Evolutionary conservation across 2,888 invertebrate species (phyloP), one percentile per base, ranked within the genome.

Genomic region (Apamea monoglypha): DNA sequence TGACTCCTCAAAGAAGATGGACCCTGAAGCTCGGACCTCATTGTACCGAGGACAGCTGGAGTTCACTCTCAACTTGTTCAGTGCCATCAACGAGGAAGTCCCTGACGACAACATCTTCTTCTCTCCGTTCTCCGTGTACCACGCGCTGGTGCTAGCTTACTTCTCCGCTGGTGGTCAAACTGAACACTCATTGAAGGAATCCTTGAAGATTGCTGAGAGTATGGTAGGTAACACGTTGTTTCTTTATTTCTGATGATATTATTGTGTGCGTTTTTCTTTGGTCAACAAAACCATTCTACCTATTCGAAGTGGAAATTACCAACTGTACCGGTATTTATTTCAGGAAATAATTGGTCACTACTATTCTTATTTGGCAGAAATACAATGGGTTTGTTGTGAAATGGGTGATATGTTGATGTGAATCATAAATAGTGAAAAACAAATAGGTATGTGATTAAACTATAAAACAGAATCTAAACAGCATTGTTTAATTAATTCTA

Each of bases 91-190:
- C 87, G 95, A 97, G 77, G 97, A 97, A 32, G 97, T 97, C 85
- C 97, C 98, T 0, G 96, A 97, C 66, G 98, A 98, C 87, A 99
- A 99, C 93, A 95, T 99, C 64, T 98, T 99, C 97, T 98, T 98
- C 94, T 99, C 99, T 12, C 99, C 99, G 0, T 98, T 98, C 95
- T 99, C 98, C 87, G 98, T 99, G 25, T 98, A 98, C 92, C 98
- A 98, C 89, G 98, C 98, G 0, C 92, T 99, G 56, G 93, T 98
- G 72, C 95, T 99, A 83, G 98, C 98, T 1, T 99, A 98, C 92
- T 98, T 98, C 91, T 98, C 98, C 0, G 96, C 98, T 1, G 97
- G 97, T 1, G 98, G 98, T 25, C 97, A 97, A 74, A 98, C 99
- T 0, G 98, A 98, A 92, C 91, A 93, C 10, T 95, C 97, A 18